phyloP scores from a whole-genome alignment of 2,113 vertebrate genomes.

The Melanerpes formicivorus region DNA sequence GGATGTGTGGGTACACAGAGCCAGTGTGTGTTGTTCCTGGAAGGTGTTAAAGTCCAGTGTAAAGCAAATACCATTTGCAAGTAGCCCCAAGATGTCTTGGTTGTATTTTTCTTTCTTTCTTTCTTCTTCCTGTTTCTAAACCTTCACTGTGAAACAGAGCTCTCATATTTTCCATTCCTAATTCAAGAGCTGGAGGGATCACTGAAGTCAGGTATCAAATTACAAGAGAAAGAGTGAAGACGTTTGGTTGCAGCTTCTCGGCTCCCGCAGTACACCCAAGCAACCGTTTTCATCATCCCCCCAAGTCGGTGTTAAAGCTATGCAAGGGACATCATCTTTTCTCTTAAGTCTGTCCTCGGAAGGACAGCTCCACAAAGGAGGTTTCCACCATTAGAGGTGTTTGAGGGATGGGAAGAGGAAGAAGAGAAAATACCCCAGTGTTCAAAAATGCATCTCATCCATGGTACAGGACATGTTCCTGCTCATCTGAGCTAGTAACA shows the following conservation, averaged over 20 bases:
- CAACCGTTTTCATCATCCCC: background rate
- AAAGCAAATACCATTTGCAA: constrained; percentile 8
- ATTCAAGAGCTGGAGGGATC: constrained; percentile 60
- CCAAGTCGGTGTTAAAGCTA: background rate
- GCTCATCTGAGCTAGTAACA: constrained; percentile 10
- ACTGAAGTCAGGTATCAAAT: constrained; percentile 55
- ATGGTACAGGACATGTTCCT: constrained; percentile 9
- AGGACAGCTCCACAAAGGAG: background rate
- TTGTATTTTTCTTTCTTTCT: background rate
- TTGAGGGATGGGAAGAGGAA: constrained; percentile 8
- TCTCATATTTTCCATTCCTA: constrained; percentile 70
- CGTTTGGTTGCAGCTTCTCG: constrained; percentile 55
- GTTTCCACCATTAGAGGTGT: background rate
- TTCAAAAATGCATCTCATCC: background rate
- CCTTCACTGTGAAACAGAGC: constrained; percentile 32
- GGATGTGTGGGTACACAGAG: background rate
- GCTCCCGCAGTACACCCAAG: background rate
- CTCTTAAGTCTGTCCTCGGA: background rate
- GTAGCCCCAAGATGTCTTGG: background rate
- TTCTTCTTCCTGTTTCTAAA: background rate
- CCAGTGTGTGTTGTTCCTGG: background rate
- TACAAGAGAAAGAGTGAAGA: constrained; percentile 66
- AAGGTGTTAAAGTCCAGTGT: background rate
- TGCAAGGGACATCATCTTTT: background rate
- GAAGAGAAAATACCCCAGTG: constrained; percentile 8